Base-by-base conservation (phyloP, 2,113 vertebrate genomes). In the Clupea harengus region DNA sequence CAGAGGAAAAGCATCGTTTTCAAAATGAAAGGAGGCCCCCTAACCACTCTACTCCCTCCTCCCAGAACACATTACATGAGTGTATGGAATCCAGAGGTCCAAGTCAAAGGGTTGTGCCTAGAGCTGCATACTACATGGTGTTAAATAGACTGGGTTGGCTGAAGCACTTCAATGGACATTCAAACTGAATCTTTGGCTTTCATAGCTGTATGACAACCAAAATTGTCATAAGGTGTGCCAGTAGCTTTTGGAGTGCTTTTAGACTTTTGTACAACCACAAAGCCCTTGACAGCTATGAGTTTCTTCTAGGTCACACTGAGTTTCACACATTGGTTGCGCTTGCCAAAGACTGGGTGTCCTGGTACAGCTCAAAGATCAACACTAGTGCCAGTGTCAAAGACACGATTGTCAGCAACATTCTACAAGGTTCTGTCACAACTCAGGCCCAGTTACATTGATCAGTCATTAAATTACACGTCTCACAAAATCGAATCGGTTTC, bases 1-100 rank as follows among this genome's bases (percentile, higher is more conserved):
- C 82, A 10, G 10, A 57, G 78, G 20, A 47, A 84, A 81, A 18
- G 39, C 54, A 83, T 84, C 45, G 6, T 45, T 85, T 85, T 83
- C 82, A 50, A 86, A 39, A 67, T 67, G 64, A 67, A 67, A 67
- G 64, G 10, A 67, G n/a, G n/a, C 64, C n/a, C 64, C 64, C 8
- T 25, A 67, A 67, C 64, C 7, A 67, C n/a, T 39, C 39, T 25
- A 13, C n/a, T 7, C 64, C 64, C 28, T 4, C 67, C 25, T 32
- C 28, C 25, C 72, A 78, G 15, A 78, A 78, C 11, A 39, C 72
- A 78, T 78, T 78, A 78, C 72, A 78, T 75, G 72, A 39, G 3
- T 39, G 1, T 78, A 78, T 78, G 32, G 32, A 78, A 39, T 78
- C 72, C 32, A 32, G 64, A 32, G 32, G n/a, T 28, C n/a, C 8